Base-by-base conservation (phyloP, 2,888 invertebrate genomes). In the Phalera bucephala region DNA sequence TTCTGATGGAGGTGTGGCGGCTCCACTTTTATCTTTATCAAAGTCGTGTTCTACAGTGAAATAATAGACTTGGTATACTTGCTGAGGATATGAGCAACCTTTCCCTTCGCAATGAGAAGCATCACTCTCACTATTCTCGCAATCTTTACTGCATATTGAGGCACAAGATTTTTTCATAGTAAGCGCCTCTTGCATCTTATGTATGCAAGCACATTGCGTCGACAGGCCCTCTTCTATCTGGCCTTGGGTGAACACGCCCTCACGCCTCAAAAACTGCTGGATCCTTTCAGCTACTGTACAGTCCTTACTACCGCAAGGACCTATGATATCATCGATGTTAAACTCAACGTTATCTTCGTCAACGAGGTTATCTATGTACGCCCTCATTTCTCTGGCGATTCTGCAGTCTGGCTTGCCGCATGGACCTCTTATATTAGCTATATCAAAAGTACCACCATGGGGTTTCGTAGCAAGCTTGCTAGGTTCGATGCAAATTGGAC, bases 401-500 rank as follows among this genome's bases (percentile, higher is more conserved):
- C 72, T 79, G 34, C 89, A 89, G 38, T 88, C 86, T n/a, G 72
- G 55, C 59, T 61, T 78, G 4, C 88, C 88, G 38, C 89, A 89
- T 22, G 86, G 87, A 1, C 89, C 89, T 68, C 82, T 72, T 44
- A 89, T 80, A 37, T 86, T 84, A 30, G 78, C 81, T 48, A 87
- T 66, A 47, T 88, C 83, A 37, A 84, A 83, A 9, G 67, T 72
- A n/a, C 62, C 55, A 3, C 56, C 67, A 5, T 43, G 55, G 25
- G 46, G 31, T 7, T 41, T 56, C 40, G 52, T 51, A 6, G 50
- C 36, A 37, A 55, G 71, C 31, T 78, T 71, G 3, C 64, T 75
- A 35, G 69, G 67, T 34, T 74, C 61, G 6, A 72, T 67, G 45
- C 88, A 89, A 32, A 81, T 31, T 2, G 87, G 81, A 41, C 89